Evolutionary conservation across 2,797 vertebrate genomes (phyloP).

Genomic region (Molossus alvarezi): DNA sequence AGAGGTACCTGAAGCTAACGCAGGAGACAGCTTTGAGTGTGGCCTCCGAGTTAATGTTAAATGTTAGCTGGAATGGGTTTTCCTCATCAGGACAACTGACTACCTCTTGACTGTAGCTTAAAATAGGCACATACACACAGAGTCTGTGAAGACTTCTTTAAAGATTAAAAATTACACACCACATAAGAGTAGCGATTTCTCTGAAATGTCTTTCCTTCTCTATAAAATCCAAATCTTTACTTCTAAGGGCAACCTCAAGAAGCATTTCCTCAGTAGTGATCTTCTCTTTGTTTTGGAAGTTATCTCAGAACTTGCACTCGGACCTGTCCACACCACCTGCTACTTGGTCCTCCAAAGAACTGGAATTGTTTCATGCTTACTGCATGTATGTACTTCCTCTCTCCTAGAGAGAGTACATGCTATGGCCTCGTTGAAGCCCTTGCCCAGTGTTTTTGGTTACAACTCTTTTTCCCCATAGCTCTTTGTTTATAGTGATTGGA

Average conservation of each 20-base stretch:
- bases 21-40: background rate
- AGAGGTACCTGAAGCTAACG: background rate
- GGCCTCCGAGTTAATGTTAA: background rate
- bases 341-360: background rate
- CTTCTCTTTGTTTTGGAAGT: background rate
- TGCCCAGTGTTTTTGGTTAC: background rate
- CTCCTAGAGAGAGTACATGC: accelerated
- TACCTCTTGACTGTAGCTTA: background rate
- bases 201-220: background rate
- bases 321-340: background rate
- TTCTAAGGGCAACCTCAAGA: background rate
- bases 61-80: background rate
- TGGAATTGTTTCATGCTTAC: background rate
- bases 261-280: background rate
- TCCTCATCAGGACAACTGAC: background rate
- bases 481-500: constrained; percentile 23
- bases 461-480: background rate
- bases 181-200: background rate
- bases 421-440: background rate
- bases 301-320: background rate
- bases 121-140: background rate
- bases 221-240: background rate
- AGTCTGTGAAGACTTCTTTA: background rate
- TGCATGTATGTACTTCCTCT: background rate
- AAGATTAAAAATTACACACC: background rate